Percentiles rank a stretch among this genome's conserved stretches.
These are phyloP conservation scores for Eriocheir sinensis DNA, from an alignment of 1,140 invertebrate genomes.

Conservation along the genomic window DNA sequence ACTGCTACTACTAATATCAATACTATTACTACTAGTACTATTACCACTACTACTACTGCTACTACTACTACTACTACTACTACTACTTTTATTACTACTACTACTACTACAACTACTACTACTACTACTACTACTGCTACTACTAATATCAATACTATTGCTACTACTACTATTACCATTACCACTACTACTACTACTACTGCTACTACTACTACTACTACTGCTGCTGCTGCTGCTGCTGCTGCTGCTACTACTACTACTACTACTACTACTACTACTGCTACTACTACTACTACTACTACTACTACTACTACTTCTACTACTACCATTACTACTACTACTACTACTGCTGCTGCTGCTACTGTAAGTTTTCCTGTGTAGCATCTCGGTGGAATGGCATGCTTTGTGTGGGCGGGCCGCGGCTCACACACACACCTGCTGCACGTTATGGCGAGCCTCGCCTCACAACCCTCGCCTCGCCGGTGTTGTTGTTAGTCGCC, in stretches of 20 bases:
- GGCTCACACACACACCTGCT: no score
- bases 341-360: background rate
- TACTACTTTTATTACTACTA: no score
- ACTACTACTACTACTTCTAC: constrained; percentile 24
- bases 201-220: background rate
- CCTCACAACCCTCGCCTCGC: background rate
- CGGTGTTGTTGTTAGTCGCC: background rate
- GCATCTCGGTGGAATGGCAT: no score
- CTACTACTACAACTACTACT: background rate
- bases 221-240: background rate
- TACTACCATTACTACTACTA: background rate
- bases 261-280: constrained; percentile 23
- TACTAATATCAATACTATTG: background rate
- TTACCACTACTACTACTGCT: background rate
- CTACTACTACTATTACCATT: constrained; percentile 25
- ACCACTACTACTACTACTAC: constrained; percentile 24
- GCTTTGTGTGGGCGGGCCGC: background rate
- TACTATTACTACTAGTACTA: background rate
- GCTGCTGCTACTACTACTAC: background rate
- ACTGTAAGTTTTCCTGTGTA: no score
- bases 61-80: background rate
- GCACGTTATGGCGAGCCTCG: background rate
- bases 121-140: background rate
- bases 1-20: background rate
- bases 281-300: constrained; percentile 25